These are phyloP conservation scores for Castor canadensis DNA, from an alignment of 2,113 vertebrate species.

Conservation along the genomic window DNA sequence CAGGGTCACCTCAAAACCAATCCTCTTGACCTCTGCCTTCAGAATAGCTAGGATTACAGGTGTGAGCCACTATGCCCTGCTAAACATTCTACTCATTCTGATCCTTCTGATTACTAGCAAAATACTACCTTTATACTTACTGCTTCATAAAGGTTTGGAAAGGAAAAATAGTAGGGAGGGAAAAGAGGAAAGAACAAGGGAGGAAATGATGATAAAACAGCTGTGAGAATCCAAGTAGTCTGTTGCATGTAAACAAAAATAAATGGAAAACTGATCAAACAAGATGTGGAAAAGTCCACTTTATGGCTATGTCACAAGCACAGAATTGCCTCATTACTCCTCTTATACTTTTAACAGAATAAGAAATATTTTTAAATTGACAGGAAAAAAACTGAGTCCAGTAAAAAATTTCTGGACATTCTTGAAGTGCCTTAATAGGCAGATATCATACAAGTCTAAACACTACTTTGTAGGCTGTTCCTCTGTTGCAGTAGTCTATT, in stretches of 20 bases:
- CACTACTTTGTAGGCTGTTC: too few species aligned
- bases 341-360: conserved; percentile 19
- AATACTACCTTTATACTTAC: background rate
- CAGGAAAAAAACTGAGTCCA: background rate
- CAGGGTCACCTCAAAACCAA: too few species aligned
- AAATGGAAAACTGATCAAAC: background rate
- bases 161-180: background rate
- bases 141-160: background rate
- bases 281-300: background rate
- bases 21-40: background rate
- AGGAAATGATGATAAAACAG: background rate
- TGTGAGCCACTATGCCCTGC: background rate
- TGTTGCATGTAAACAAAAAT: background rate
- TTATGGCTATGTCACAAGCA: background rate
- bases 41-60: background rate
- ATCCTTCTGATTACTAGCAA: background rate
- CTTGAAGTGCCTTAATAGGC: background rate
- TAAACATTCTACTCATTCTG: background rate
- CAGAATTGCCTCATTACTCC: background rate
- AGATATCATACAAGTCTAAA: background rate
- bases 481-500: background rate
- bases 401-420: background rate
- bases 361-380: background rate
- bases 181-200: background rate
- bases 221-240: background rate